Base-by-base conservation (phyloP, 64 coral and sea anemone genomes). In the Actinia equina region DNA sequence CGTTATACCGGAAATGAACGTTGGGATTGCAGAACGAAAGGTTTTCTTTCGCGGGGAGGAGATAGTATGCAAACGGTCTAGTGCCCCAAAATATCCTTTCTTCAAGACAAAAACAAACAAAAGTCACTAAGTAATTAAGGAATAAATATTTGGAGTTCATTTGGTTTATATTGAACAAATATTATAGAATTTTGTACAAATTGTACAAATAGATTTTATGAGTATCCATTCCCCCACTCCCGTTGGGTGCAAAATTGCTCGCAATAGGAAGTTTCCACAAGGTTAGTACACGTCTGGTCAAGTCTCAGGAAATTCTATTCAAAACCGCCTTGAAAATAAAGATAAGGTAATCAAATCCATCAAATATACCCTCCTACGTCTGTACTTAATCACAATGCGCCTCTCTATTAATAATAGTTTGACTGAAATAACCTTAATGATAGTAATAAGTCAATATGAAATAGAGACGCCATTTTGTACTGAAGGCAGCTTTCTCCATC, bases 1-100 rank as follows among this genome's bases (percentile, higher is more conserved):
- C 63, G 63, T 69, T 74, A 49, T 81, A 81, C 78, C 78, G 78
- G 78, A 81, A 74, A 81, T 25, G 78, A 81, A 81, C 78, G 52
- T 44, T 81, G 78, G 78, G 78, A 81, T 81, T 49, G 78, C 43
- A n/a, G 42, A 22, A 7, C 78, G 52, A 81, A 81, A 22, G 52
- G 41, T 81, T n/a, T 49, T n/a, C 78, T 7, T 11, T 52, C 43
- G 0, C 9, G 0, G 69, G n/a, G 69, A 74, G 8, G 27, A 9
- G 25, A 30, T 8, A 16, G 23, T 41, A 41, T 10, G 27, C 11
- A 2, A 74, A 41, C 8, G 0, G 5, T 22, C 18, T 22, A 4
- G 20, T 25, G 1, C 1, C 7, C 16, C 13, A 42, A 69, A 41
- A 27, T 30, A 27, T 74, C 19, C 20, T 23, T 65, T n/a, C 15